Base-by-base conservation (phyloP, 2,797 vertebrate species). In the Sitta carolinensis region DNA sequence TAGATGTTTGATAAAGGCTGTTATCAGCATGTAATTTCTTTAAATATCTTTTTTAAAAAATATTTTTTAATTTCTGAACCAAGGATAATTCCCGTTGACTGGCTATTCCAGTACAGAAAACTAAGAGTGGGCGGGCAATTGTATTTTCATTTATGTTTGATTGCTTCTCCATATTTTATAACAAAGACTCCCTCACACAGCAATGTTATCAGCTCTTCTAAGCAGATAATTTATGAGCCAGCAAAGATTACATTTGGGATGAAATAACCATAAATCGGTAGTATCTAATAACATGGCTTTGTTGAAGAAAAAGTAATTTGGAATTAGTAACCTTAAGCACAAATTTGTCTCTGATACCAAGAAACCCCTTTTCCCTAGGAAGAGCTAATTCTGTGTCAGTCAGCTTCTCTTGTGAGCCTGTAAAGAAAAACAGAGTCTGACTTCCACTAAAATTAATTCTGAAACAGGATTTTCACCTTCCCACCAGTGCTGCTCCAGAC, bases 381-480 rank as follows among this genome's bases (percentile, higher is more conserved):
- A 84, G 84, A 92, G 21, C 26, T 87, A 93, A 91, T 87, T 83
- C 58, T 86, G 42, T 55, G 30, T 43, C 80, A 95, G 85, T 81
- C 34, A 27, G 51, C 66, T 94, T 89, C 54, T 77, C 68, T 79
- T 75, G 75, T 78, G 51, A 94, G 59, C 38, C 75, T 93, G 75
- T 80, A 87, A 92, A 88, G 89, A 90, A 87, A 93, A 94, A 48
- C 36, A 76, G 9, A 66, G 87, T 72, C 79, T 90, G 69, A 69
- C 27, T 93, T 78, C 54, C 57, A 66, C 82, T 85, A 27, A 62
- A 79, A 55, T 87, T 73, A 94, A 95, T 83, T 62, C 54, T 34
- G 38, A 82, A 88, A 66, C 43, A 77, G 81, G 80, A 93, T 96
- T 93, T 80, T 85, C 84, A 95, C 66, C 75, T 84, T 94, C 88